A percentile compares a stretch with the other conserved stretches of the same genome.
These are phyloP conservation scores for Actinopyga echinites DNA, from an alignment of 53 echinoderm and acorn worm species.

Conservation along the genomic window DNA sequence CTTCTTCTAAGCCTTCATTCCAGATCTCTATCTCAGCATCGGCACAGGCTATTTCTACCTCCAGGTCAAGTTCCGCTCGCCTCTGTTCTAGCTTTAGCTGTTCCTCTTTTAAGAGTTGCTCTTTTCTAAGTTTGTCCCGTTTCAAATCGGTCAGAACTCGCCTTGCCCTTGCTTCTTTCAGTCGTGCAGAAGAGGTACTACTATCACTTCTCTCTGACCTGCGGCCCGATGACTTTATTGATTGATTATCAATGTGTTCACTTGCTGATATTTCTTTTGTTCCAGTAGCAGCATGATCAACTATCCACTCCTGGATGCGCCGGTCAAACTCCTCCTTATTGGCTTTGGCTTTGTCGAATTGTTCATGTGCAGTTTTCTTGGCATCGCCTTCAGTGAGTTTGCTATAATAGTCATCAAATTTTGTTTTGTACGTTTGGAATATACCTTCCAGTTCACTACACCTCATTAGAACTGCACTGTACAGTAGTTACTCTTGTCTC, in stretches of 20 bases:
- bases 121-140: constrained; percentile 5
- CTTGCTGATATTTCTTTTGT: neutral
- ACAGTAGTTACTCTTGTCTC: neutral
- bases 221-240: neutral
- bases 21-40: constrained; percentile 13
- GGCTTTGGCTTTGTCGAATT: neutral
- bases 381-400: neutral
- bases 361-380: neutral
- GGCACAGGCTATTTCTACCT: neutral
- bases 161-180: constrained; percentile 18
- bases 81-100: neutral
- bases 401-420: neutral
- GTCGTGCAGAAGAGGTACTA: neutral
- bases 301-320: neutral
- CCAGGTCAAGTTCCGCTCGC: neutral
- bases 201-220: neutral
- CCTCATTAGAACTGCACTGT: neutral
- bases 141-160: neutral
- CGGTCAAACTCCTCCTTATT: constrained; percentile 14
- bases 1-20: neutral
- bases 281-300: neutral
- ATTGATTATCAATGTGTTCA: neutral
- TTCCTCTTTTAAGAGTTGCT: constrained; percentile 11
- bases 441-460: constrained; percentile 19
- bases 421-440: constrained; percentile 9